Evolutionary conservation across 2,113 vertebrate genomes (phyloP).

Genomic region (Pygoscelis adeliae): DNA sequence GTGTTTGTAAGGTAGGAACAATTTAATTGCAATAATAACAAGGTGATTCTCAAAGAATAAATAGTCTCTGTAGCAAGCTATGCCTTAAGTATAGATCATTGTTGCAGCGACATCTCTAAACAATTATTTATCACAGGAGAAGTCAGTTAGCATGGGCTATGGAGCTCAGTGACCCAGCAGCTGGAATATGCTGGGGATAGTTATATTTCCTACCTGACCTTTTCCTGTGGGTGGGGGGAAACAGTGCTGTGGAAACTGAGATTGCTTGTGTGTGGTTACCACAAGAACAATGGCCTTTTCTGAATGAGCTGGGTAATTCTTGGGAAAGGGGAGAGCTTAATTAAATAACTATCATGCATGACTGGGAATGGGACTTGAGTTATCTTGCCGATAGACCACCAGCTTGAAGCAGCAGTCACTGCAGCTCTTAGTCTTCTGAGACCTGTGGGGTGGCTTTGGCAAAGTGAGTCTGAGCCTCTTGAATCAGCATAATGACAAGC

Average conservation of each 20-base stretch:
- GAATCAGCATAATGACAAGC: not conserved
- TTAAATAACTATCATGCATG: not conserved
- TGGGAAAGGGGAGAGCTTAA: not conserved
- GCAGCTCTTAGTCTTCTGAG: not conserved
- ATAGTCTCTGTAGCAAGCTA: not conserved
- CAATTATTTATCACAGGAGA: not conserved
- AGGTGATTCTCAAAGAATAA: conserved; percentile 29
- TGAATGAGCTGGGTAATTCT: not conserved
- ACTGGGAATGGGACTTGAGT: not conserved
- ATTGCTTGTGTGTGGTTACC: not conserved
- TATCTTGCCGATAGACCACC: not conserved
- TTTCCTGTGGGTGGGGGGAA: not conserved
- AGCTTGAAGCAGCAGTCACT: not conserved
- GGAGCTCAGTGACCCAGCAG: not conserved
- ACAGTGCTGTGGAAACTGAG: not conserved
- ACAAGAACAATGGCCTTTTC: not conserved
- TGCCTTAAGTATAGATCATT: not conserved
- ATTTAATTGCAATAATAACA: conserved; percentile 34
- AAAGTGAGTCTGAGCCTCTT: not conserved
- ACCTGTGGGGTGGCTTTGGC: not conserved
- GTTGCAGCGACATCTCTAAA: not conserved
- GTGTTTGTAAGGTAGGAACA: conserved; percentile 7
- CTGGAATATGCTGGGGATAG: not conserved
- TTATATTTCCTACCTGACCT: not conserved
- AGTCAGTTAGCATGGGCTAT: not conserved